phyloP scores from a whole-genome alignment of 2,888 invertebrate species.

The Cataglyphis cursor region DNA sequence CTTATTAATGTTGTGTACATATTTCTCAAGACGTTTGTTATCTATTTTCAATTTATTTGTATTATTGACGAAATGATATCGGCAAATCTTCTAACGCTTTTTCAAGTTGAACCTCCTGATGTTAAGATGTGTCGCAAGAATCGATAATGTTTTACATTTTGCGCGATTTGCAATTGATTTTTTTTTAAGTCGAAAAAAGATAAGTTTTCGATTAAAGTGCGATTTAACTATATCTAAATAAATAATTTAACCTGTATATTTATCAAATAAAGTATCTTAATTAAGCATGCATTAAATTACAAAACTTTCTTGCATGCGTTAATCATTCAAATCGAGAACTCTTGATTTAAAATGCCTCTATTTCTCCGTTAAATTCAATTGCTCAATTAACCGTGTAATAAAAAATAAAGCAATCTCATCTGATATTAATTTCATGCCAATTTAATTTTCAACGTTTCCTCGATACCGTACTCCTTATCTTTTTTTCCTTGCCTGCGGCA shows the following conservation, averaged over 20 bases:
- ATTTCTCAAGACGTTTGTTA: neutral
- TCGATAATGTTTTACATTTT: constrained; percentile 4
- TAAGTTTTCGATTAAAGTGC: constrained; percentile 43
- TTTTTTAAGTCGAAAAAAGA: constrained; percentile 7
- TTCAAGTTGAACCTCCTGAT: constrained; percentile 16
- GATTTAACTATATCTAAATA: constrained; percentile 21
- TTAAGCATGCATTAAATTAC: constrained; percentile 28
- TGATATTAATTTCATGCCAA: constrained; percentile 29
- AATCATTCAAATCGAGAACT: constrained; percentile 25
- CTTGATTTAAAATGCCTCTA: neutral
- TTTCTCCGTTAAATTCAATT: constrained; percentile 17
- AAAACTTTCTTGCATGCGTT: neutral
- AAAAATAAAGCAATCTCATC: neutral
- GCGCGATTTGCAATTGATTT: constrained; percentile 13
- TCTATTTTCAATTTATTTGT: neutral
- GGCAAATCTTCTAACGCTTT: constrained; percentile 6
- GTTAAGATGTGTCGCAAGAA: neutral
- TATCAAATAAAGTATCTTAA: constrained; percentile 37
- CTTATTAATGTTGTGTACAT: neutral
- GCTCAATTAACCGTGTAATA: constrained; percentile 30
- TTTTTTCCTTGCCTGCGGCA: neutral
- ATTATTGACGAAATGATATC: neutral
- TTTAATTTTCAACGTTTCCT: constrained; percentile 28
- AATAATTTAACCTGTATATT: constrained; percentile 24
- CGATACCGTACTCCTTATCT: neutral